Evolutionary conservation across 1,140 invertebrate species (phyloP), one percentile per base, ranked within the genome.

Genomic region (Gryon sp.): DNA sequence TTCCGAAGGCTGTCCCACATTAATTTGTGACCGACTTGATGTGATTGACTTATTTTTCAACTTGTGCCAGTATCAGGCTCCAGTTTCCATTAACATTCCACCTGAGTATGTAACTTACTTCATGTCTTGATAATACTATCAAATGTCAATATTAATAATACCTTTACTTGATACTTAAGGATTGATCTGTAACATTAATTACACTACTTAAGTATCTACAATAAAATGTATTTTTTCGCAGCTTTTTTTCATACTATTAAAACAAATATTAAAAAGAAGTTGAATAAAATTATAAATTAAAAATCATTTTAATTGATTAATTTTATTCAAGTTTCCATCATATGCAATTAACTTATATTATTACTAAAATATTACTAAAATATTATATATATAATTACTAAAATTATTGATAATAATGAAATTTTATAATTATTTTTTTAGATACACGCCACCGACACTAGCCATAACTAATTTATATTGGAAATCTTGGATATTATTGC

Each of bases 391-490:
- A 36, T 14, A 36, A 14, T 36, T n/a, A n/a, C n/a, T n/a, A n/a
- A n/a, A 4, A 24, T 24, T 24, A 24, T 24, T 24, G 3, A 24
- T 24, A 3, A 7, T 4, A 7, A 12, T 38, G 2, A 36, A 60
- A 22, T 36, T 80, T 20, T 55, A 59, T 59, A 59, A 45, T 75
- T 15, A 60, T 55, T 60, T 69, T 38, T 59, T 82, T 80, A 93
- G 93, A 4, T 96, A 98, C 86, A 91, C 92, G 26, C 94, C 97
- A 8, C 97, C 97, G 0, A 93, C 93, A 74, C 89, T 99, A 81
- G 97, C 97, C 0, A 98, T 99, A 80, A 93, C 94, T 4, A 94
- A 93, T 75, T 89, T 96, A 11, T 99, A 98, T 87, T 99, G 97
- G 97, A 97, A 97, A 88, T 93, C 93, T 22, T 99, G 97, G 97